Percentiles rank a stretch among this genome's conserved stretches.
These are phyloP conservation scores for Vanessa tameamea DNA, from an alignment of 1,140 invertebrate species.

Conservation along the genomic window DNA sequence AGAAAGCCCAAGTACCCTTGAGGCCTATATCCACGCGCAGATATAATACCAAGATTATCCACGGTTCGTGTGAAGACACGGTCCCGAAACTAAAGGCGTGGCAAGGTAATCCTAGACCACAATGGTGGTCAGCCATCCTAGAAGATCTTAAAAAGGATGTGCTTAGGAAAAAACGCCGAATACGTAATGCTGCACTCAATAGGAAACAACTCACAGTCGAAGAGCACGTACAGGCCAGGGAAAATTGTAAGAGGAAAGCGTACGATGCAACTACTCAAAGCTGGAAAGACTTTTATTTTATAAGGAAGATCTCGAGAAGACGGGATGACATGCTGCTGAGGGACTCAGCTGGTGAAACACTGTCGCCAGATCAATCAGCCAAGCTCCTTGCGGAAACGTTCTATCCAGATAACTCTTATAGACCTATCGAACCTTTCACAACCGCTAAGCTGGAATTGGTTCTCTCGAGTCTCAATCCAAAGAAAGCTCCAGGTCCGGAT, in stretches of 20 bases:
- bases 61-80: constrained; percentile 24
- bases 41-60: constrained; percentile 13
- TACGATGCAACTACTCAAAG: constrained; percentile 31
- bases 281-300: constrained; percentile 48
- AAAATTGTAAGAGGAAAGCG: constrained; percentile 17
- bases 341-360: neutral
- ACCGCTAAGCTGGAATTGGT: neutral
- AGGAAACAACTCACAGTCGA: too few species aligned
- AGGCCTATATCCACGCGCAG: neutral
- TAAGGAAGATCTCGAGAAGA: constrained; percentile 29
- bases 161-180: too few species aligned
- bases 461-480: neutral
- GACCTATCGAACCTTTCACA: constrained; percentile 12
- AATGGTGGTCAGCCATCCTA: constrained; percentile 41
- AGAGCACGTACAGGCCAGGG: too few species aligned
- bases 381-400: constrained; percentile 26
- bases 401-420: constrained; percentile 34
- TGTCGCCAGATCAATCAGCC: too few species aligned
- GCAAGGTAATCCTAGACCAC: constrained; percentile 7
- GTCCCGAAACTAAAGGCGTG: constrained; percentile 25
- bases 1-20: too few species aligned
- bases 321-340: constrained; percentile 24
- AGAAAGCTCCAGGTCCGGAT: constrained; percentile 17
- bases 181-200: too few species aligned
- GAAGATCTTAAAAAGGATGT: neutral